phyloP scores from a whole-genome alignment of 2,113 vertebrate species.

The Bos taurus region ARS-UCD2.0 NC_037330.1:9260001-9260500 shows the following conservation, averaged over 20 bases:
- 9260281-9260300: neutral
- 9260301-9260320: neutral
- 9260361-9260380: neutral
- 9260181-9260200: neutral
- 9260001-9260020: neutral
- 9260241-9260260: neutral
- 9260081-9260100: neutral
- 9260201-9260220: neutral
- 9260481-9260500: neutral
- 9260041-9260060: neutral
- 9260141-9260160: neutral
- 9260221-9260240: slow-evolving; percentile 26
- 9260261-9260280: neutral
- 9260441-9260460: neutral
- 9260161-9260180: neutral
- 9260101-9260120: too few species aligned
- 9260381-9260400: neutral
- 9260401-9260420: neutral
- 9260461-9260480: neutral
- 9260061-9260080: neutral
- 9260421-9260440: neutral
- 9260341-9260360: neutral
- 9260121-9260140: neutral
- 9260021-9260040: neutral
- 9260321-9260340: neutral